Base-by-base conservation (phyloP, 2,888 invertebrate species). In the Cheilosia impressa region DNA sequence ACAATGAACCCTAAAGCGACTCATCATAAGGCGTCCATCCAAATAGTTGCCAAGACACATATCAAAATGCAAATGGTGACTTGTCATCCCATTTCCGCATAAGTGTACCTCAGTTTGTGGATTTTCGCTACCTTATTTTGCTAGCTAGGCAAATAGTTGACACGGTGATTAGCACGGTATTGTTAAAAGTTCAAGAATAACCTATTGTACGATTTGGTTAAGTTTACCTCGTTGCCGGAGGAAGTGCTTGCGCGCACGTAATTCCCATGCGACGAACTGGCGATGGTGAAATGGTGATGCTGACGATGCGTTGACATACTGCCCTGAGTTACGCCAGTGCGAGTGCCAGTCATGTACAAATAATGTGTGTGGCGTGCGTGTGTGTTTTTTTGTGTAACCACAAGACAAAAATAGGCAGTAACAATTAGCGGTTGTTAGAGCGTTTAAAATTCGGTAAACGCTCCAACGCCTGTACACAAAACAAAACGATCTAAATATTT, bases 401-500 rank as follows among this genome's bases (percentile, higher is more conserved):
- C 50, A 52, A 45, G 71, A 57, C n/a, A 57, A 82, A 87, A 81
- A 87, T 82, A 82, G 63, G 65, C 77, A 57, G n/a, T 82, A 82
- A 68, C 82, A 87, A 87, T 87, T 87, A 87, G 87, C 77, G 73
- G 73, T 73, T 77, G 82, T 87, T 87, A 87, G 63, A 63, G 69
- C 53, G 72, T 87, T 87, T 87, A 73, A 82, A 87, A 87, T 87
- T 87, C 78, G 87, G 87, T 82, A 80, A 87, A 77, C 73, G 77
- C 78, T 77, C 65, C 77, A 52, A 69, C 84, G 53, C 66, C 50
- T 68, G 63, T 76, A 75, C 45, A 65, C 68, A 69, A 73, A 73
- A 78, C 71, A 27, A 57, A 55, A 31, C 34, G 58, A 38, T 65
- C 65, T 38, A 45, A 77, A 76, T 80, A 63, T 85, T 85, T 85